Evolutionary conservation across 2,113 vertebrate species (phyloP).

Genomic region (Tonatia bakeri): DNA sequence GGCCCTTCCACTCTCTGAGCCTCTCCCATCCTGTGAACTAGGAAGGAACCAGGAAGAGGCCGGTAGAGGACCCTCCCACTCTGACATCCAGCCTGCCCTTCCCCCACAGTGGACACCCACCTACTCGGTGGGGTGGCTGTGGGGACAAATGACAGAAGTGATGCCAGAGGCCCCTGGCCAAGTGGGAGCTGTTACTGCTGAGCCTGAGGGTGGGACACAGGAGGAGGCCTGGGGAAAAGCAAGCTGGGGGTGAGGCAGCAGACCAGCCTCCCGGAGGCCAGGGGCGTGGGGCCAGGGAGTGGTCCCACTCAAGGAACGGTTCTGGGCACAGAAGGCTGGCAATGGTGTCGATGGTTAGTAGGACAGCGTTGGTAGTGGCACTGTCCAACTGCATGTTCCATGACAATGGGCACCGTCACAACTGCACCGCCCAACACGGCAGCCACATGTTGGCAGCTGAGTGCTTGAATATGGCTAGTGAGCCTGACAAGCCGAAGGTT

Average conservation of each 20-base stretch:
- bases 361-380: accelerated
- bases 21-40: not conserved
- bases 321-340: not conserved
- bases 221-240: too few species aligned
- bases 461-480: not conserved
- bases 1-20: not conserved
- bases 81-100: not conserved
- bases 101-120: not conserved
- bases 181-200: not conserved
- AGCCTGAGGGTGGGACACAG: not conserved
- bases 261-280: accelerated
- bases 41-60: not conserved
- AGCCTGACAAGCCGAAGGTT: not conserved
- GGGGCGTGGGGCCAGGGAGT: too few species aligned
- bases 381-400: not conserved
- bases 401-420: accelerated
- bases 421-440: not conserved
- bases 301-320: accelerated
- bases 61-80: not conserved
- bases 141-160: not conserved
- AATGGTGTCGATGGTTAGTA: accelerated
- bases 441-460: not conserved
- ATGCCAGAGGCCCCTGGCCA: not conserved
- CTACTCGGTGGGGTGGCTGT: not conserved
- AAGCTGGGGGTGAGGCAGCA: not conserved